Evolutionary conservation across 2,113 vertebrate species (phyloP).

Genomic region (Silurus meridionalis): DNA sequence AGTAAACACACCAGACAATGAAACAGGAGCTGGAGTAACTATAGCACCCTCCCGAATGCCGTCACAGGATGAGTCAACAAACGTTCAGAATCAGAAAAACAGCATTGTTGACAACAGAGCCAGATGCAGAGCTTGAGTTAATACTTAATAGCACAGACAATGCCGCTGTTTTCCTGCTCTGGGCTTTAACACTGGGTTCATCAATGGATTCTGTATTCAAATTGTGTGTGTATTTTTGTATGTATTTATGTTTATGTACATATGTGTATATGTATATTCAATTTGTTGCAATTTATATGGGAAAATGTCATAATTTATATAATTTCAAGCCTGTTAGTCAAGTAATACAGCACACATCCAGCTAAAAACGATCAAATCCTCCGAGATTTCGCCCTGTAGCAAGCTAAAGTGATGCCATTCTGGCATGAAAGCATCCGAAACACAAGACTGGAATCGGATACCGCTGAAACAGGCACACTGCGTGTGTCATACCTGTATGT

Average conservation of each 20-base stretch:
- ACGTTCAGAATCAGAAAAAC: conserved; percentile 45
- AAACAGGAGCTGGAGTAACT: conserved; percentile 51
- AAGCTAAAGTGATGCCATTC: conserved; percentile 39
- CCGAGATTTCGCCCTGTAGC: conserved; percentile 19
- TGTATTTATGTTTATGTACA: background rate
- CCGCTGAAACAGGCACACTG: conserved; percentile 31
- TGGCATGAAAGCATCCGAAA: conserved; percentile 41
- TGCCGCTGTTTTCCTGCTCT: conserved; percentile 1
- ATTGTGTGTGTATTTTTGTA: background rate
- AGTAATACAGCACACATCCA: background rate
- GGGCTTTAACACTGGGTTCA: conserved; percentile 7
- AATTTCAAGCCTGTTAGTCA: background rate
- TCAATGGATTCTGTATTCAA: background rate
- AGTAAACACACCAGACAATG: conserved; percentile 49
- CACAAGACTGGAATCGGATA: conserved; percentile 29
- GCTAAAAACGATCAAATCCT: background rate
- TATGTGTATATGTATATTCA: background rate
- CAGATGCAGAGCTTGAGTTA: conserved; percentile 30
- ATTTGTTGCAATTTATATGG: background rate
- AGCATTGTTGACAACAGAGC: conserved; percentile 35
- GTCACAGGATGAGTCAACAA: conserved; percentile 54
- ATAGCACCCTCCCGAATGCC: conserved; percentile 42
- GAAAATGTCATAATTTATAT: background rate
- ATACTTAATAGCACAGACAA: conserved; percentile 43
- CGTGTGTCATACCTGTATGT: conserved; percentile 31